A percentile compares a stretch with the other conserved stretches of the same genome.
phyloP scores from a whole-genome alignment of 2,113 vertebrate genomes.

The Xenopus borealis region DNA sequence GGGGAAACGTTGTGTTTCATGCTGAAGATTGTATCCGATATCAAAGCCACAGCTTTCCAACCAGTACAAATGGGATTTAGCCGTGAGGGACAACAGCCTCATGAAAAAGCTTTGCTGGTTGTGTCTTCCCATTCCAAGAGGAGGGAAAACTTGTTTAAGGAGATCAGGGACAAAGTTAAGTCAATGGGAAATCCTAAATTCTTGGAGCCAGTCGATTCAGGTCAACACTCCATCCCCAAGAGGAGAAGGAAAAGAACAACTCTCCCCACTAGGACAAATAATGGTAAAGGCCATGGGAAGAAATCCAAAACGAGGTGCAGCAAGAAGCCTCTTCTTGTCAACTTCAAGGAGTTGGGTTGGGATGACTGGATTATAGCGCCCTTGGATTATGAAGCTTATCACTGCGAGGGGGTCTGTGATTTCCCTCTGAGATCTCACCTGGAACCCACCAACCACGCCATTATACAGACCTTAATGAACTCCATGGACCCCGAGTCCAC shows the following conservation, averaged over 20 bases:
- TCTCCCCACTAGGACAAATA: conserved; percentile 51
- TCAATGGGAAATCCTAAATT: conserved; percentile 56
- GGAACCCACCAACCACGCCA: conserved; percentile 85
- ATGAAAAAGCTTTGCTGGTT: conserved; percentile 75
- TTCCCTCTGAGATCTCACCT: conserved; percentile 84
- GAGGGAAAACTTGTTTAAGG: conserved; percentile 76
- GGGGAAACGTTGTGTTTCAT: conserved; percentile 64
- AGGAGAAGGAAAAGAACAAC: conserved; percentile 60
- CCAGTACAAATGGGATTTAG: conserved; percentile 66
- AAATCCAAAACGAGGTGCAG: conserved; percentile 74
- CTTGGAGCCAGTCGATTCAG: conserved; percentile 45
- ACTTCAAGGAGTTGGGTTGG: conserved; percentile 88
- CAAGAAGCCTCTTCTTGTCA: conserved; percentile 77
- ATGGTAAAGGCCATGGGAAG: conserved; percentile 62
- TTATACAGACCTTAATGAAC: conserved; percentile 86
- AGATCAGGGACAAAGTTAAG: conserved; percentile 75
- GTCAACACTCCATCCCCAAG: conserved; percentile 48
- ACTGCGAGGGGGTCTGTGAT: conserved; percentile 82
- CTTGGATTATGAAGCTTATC: conserved; percentile 82
- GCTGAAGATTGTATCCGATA: conserved; percentile 62
- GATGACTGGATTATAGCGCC: conserved; percentile 89
- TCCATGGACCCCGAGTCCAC: conserved; percentile 83
- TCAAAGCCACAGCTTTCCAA: conserved; percentile 49
- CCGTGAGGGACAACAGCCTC: conserved; percentile 48
- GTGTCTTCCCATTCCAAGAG: conserved; percentile 68